Evolutionary conservation across 2,797 vertebrate genomes (phyloP), one percentile per base, ranked within the genome.

Genomic region (Crocodylus rhombifer): DNA sequence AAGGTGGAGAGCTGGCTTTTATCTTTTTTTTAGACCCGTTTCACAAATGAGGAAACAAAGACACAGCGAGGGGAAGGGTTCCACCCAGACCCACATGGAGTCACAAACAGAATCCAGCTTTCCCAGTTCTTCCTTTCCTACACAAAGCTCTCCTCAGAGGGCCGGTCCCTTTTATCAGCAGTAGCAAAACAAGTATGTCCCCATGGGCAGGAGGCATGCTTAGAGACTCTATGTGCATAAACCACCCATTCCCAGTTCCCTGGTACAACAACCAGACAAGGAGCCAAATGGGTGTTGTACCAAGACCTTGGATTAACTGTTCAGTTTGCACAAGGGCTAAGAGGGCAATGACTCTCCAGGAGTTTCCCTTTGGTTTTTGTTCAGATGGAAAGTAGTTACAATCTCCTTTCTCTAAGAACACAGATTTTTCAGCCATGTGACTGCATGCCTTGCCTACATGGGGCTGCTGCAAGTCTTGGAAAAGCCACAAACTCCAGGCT

Each of bases 171-270:
- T 77, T 65, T 25, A 60, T 65, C 33, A 74, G 6, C 69, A 10
- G 16, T 61, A 80, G 42, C 18, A 25, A 61, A 87, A 51, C 36
- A 57, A 4, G 30, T 18, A 55, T 0, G 0, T 26, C 23, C n/a
- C 42, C 74, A 33, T 56, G 57, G 62, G 33, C 25, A 60, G 63
- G 30, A 78, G 6, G 25, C 55, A 10, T 3, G 17, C 64, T 73
- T 0, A 0, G 60, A 4, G 67, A 25, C 0, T 0, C 77, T 3
- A 17, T 14, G 51, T 73, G 26, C 42, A 69, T 10, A 42, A 88
- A 14, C 69, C 17, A 0, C 11, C 78, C 64, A 4, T 12, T 20
- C 74, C 14, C 51, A 8, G 5, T 3, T 42, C 17, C n/a, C 7
- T 20, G 18, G 14, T 23, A 57, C 57, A 71, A 23, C 60, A 71